Percentiles rank a stretch among this genome's conserved stretches.
Evolutionary conservation across 2,888 invertebrate genomes (phyloP).

Genomic region (Melieria picta): DNA sequence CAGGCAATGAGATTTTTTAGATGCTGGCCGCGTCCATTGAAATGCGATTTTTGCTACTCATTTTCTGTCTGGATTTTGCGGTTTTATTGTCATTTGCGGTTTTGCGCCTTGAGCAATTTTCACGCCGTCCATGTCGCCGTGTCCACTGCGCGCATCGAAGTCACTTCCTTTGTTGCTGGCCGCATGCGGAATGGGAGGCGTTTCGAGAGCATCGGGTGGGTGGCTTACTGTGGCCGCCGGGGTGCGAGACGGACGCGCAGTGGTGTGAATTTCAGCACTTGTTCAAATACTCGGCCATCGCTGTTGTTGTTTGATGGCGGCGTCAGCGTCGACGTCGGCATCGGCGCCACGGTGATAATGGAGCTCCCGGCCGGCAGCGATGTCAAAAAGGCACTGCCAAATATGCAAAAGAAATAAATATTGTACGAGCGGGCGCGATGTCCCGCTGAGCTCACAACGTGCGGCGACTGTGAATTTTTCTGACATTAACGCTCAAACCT

Average conservation of each 20-base stretch:
- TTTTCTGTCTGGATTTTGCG: neutral
- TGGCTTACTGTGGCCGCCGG: too few relatives aligned
- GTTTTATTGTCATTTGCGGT: neutral
- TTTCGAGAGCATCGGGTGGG: neutral
- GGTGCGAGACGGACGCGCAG: neutral
- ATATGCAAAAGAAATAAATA: neutral
- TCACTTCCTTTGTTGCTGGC: neutral
- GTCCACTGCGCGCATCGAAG: neutral
- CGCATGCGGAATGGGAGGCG: neutral
- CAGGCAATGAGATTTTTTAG: neutral
- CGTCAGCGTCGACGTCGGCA: neutral
- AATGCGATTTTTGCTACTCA: neutral
- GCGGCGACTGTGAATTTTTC: conserved; percentile 21
- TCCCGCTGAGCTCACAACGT: conserved; percentile 5
- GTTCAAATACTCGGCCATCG: conserved; percentile 19
- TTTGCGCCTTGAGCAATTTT: neutral
- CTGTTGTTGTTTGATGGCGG: neutral
- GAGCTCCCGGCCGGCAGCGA: neutral
- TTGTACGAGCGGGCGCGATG: neutral
- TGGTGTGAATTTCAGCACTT: conserved; percentile 29
- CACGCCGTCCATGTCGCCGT: neutral
- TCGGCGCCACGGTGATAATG: neutral
- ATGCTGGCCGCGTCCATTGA: neutral
- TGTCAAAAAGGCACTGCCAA: neutral
- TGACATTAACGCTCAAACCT: conserved; percentile 15